Base-by-base conservation (phyloP, 2,888 invertebrate species). In the Drosophila austrosaltans region DNA sequence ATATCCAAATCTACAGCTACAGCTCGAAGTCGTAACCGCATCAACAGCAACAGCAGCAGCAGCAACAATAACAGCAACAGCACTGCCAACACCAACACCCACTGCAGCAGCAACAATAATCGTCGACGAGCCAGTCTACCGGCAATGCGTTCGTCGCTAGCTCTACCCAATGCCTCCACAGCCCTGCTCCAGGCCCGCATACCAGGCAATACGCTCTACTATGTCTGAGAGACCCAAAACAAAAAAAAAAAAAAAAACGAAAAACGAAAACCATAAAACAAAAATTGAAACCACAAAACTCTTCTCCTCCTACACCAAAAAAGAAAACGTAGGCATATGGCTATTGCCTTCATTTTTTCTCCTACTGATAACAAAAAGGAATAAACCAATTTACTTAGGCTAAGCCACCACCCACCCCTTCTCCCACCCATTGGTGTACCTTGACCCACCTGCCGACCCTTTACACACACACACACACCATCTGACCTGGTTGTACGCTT, bases 141-240 rank as follows among this genome's bases (percentile, higher is more conserved):
- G 5, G 40, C 61, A 10, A 53, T 63, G 28, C 28, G 56, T 28
- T 64, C 64, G 65, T 82, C 89, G 74, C 78, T 90, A 72, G 70
- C 83, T 68, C 72, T 90, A 74, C 77, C 89, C 71, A 81, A 77
- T 67, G 85, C 90, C 60, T 78, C 83, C 72, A 80, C 81, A 71
- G 78, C 82, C 68, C 78, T 91, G 67, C 81, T 91, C 66, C 90
- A 91, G 83, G 71, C 91, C 75, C 91, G 91, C 77, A 89, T 91
- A 64, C 91, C 91, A 54, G 91, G 91, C 85, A 91, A 79, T 75
- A 91, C 91, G 77, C 82, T 91, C 79, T 91, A 91, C 81, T 91
- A 91, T 87, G 91, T 91, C 77, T 91, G 82, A 89, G 40, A 57
- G 25, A 63, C 48, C 53, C 39, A 44, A 16, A 16, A 16, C 16